Percentiles rank a stretch among this genome's conserved stretches.
These are phyloP conservation scores for Steatornis caripensis DNA, from an alignment of 2,113 vertebrate species.

Conservation along the genomic window DNA sequence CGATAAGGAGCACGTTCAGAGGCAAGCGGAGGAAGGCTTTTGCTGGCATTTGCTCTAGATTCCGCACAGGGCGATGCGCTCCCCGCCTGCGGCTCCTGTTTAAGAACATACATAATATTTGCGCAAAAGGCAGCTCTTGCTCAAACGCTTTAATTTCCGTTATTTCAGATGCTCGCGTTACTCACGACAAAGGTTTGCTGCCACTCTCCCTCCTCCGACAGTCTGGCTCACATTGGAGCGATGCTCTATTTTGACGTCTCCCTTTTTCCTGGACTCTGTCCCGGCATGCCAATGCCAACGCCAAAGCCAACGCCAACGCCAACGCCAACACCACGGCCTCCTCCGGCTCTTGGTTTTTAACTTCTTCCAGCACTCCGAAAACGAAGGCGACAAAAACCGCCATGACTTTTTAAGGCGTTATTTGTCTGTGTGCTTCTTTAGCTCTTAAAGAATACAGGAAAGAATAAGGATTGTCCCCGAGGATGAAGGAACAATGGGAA, in stretches of 20 bases:
- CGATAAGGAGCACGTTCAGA: background rate
- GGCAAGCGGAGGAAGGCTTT: background rate
- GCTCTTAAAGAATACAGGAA: constrained; percentile 64
- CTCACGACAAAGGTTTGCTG: background rate
- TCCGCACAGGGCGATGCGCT: background rate
- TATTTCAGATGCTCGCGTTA: rapidly evolving
- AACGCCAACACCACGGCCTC: background rate
- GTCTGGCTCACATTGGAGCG: rapidly evolving
- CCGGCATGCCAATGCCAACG: background rate
- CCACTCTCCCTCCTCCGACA: rapidly evolving
- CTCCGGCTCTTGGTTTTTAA: background rate
- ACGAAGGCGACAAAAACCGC: background rate
- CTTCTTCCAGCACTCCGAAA: background rate
- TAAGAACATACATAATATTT: background rate
- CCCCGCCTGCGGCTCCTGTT: background rate
- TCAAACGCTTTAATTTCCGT: background rate
- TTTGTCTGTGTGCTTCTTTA: constrained; percentile 32
- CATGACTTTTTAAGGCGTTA: background rate
- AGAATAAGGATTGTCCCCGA: constrained; percentile 32
- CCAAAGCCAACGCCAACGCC: background rate
- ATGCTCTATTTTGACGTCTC: background rate
- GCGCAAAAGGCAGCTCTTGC: background rate
- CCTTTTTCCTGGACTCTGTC: background rate
- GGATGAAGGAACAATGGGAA: constrained; percentile 58
- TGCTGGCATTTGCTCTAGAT: background rate